Base-by-base conservation (phyloP, 1,140 invertebrate genomes). In the Atta cephalotes region DNA sequence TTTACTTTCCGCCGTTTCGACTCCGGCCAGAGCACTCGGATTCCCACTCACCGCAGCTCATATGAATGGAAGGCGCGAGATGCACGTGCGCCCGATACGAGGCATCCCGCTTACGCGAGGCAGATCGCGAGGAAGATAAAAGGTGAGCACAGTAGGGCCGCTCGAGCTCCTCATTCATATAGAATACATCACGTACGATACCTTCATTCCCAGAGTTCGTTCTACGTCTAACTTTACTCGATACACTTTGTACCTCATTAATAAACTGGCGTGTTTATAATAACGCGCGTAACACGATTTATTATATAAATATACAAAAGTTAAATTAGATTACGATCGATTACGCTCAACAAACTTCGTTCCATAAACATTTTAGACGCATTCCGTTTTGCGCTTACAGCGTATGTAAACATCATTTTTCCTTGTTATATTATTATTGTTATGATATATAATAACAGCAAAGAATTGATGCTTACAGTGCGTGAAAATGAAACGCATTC, bases 1-100 rank as follows among this genome's bases (percentile, higher is more conserved):
- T 79, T 72, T 74, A 80, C 68, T 89, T 88, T 77, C 89, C 85
- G 66, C 60, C 66, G 78, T 90, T 90, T 85, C 62, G 76, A 53
- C 49, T 85, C 18, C 56, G 60, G 14, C 56, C 72, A 14, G 16
- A 12, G 35, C 72, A n/a, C n/a, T 35, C 35, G 58, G 53, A 35
- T 72, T 82, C 71, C 80, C 80, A 68, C 53, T 81, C 79, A 63
- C n/a, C 31, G 53, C 53, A 18, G 35, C 39, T 62, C 56, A 45
- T 60, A 74, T 74, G 80, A 82, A 82, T 82, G 80, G 35, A 49
- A 82, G 56, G 53, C 56, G 80, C 68, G 68, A 28, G 68, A 82
- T 49, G 70, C 39, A 49, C 56, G 56, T 60, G 56, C 79, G 7
- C 53, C 25, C 66, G 77, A 68, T 70, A 70, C 51, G 66, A 45